phyloP scores from a whole-genome alignment of 2,797 vertebrate genomes.

The Hydrophis major region DNA sequence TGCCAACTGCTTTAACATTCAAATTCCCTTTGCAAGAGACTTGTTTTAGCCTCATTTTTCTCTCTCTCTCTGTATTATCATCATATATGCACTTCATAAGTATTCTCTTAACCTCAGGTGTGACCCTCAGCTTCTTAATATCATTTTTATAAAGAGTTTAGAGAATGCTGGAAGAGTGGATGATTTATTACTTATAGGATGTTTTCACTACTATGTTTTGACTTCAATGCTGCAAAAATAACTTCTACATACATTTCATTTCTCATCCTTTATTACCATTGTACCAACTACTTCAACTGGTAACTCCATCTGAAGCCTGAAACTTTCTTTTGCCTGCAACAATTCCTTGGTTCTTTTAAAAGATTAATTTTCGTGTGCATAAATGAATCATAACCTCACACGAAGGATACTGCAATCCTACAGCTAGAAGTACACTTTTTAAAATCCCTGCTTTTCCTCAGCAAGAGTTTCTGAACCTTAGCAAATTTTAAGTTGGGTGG shows the following conservation, averaged over 20 bases:
- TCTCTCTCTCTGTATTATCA: slow-evolving; percentile 31
- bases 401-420: neutral
- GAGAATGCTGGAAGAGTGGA: slow-evolving; percentile 55
- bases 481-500: too few relatives aligned
- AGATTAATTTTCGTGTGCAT: neutral
- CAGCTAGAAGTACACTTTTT: neutral
- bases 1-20: neutral
- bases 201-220: slow-evolving; percentile 51
- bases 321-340: neutral
- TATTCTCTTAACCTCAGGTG: slow-evolving; percentile 56
- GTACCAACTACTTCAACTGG: slow-evolving; percentile 57
- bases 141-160: slow-evolving; percentile 63
- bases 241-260: slow-evolving; percentile 63
- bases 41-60: neutral
- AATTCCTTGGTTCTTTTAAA: slow-evolving; percentile 13
- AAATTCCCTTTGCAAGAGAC: rapidly evolving
- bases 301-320: slow-evolving; percentile 18
- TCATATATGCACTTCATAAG: slow-evolving; percentile 43
- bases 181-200: slow-evolving; percentile 64
- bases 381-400: neutral
- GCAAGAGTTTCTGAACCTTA: too few relatives aligned
- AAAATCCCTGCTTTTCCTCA: neutral
- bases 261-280: slow-evolving; percentile 41
- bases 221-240: slow-evolving; percentile 62
- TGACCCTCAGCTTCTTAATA: slow-evolving; percentile 69